These are phyloP conservation scores for Oryctes rhinoceros DNA, from an alignment of 1,140 invertebrate genomes.

Conservation along the genomic window DNA sequence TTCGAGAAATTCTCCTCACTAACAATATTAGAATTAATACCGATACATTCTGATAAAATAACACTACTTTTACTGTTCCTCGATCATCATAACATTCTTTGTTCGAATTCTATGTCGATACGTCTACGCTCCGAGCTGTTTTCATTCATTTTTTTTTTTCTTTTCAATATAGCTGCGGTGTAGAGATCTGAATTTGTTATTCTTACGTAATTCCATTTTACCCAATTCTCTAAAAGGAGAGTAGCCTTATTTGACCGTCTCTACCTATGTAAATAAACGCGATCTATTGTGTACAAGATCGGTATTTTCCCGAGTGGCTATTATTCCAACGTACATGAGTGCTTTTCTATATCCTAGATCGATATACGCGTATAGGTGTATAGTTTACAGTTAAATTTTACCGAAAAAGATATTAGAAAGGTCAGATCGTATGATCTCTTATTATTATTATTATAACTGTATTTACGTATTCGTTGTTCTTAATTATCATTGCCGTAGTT, in stretches of 20 bases:
- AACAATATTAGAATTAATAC: too few relatives aligned
- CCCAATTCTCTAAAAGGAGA: constrained; percentile 24
- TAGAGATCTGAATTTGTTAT: background rate
- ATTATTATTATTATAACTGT: too few relatives aligned
- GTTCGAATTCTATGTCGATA: background rate
- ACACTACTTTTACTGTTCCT: too few relatives aligned
- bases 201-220: constrained; percentile 21
- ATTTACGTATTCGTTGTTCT: too few relatives aligned
- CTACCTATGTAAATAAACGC: background rate
- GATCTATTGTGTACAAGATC: constrained; percentile 4
- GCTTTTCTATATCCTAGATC: background rate
- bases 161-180: background rate
- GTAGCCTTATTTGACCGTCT: background rate
- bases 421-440: too few relatives aligned
- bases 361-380: background rate
- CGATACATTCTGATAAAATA: too few relatives aligned
- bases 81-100: too few relatives aligned
- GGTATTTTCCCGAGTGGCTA: constrained; percentile 14
- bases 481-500: too few relatives aligned
- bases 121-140: background rate
- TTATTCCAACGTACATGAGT: background rate
- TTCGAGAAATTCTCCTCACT: too few relatives aligned
- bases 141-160: background rate
- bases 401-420: background rate
- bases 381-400: constrained; percentile 1